phyloP scores from a whole-genome alignment of 2,113 vertebrate species.

The Amphiprion percula region DNA sequence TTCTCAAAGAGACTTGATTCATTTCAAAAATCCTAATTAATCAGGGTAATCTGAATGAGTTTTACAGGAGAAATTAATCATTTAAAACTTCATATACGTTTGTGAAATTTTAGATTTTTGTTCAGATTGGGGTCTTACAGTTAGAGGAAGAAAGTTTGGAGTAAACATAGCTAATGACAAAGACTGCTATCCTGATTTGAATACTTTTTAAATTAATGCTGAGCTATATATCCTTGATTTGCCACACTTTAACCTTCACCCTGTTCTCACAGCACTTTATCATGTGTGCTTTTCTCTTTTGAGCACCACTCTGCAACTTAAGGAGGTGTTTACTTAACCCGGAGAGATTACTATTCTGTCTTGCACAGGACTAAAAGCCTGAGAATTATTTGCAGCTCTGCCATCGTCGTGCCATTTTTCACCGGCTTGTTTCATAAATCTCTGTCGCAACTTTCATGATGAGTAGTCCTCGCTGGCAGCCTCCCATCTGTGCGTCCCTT shows the following conservation, averaged over 20 bases:
- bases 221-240: not conserved
- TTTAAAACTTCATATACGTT: not conserved
- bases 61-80: not conserved
- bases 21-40: not conserved
- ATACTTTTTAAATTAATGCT: not conserved
- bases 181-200: not conserved
- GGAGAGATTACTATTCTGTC: not conserved
- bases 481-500: slow-evolving; percentile 4
- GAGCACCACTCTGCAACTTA: not conserved
- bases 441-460: slow-evolving; percentile 14
- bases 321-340: not conserved
- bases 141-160: not conserved
- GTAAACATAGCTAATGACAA: not conserved
- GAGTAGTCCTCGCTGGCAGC: slow-evolving; percentile 7
- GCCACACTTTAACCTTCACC: slow-evolving; percentile 2
- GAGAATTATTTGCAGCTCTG: slow-evolving; percentile 22
- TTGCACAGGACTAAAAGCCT: not conserved
- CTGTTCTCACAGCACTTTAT: slow-evolving; percentile 1
- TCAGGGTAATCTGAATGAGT: not conserved
- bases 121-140: not conserved
- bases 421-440: slow-evolving; percentile 24
- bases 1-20: not conserved
- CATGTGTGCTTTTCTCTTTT: slow-evolving; percentile 3
- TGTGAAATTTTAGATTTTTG: not conserved
- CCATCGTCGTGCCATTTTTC: slow-evolving; percentile 13